phyloP scores from a whole-genome alignment of 2,888 invertebrate species.

The Thalpophila matura region DNA sequence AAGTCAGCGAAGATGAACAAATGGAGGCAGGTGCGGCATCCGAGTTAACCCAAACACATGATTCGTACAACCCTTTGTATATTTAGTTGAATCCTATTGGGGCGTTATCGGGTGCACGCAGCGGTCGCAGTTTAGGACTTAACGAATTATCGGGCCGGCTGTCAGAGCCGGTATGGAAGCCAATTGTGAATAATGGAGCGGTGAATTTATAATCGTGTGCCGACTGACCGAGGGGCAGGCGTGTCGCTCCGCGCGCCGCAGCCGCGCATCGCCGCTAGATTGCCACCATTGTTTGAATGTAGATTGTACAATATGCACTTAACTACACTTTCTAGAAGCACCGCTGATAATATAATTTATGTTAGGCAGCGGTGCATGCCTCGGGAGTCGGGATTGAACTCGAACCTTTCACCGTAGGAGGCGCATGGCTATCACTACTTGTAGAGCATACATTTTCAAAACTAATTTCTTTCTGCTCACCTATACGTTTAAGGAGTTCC shows the following conservation, averaged over 20 bases:
- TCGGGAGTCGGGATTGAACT: too few relatives aligned
- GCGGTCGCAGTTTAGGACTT: constrained; percentile 85
- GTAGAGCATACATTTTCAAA: too few relatives aligned
- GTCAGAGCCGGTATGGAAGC: constrained; percentile 82
- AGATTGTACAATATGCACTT: constrained; percentile 41
- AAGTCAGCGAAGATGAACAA: constrained; percentile 26
- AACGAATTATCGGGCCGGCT: constrained; percentile 85
- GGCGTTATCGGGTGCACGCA: constrained; percentile 85
- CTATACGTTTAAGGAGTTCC: too few relatives aligned
- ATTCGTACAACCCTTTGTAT: constrained; percentile 67
- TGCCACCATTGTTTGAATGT: constrained; percentile 71
- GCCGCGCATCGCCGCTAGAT: constrained; percentile 64
- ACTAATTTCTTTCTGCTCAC: too few relatives aligned
- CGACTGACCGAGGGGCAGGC: constrained; percentile 60
- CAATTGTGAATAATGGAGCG: constrained; percentile 85
- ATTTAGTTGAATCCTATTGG: constrained; percentile 81
- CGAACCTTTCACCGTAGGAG: too few relatives aligned
- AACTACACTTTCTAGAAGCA: constrained; percentile 20
- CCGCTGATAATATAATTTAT: constrained; percentile 17
- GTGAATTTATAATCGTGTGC: constrained; percentile 78
- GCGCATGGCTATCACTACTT: too few relatives aligned
- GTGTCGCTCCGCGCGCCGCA: constrained; percentile 49
- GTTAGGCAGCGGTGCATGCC: too few relatives aligned
- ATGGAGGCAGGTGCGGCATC: constrained; percentile 22
- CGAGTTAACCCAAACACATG: constrained; percentile 47